Base-by-base conservation (phyloP, 2,113 vertebrate species). In the Protomyctophum bolini region DNA sequence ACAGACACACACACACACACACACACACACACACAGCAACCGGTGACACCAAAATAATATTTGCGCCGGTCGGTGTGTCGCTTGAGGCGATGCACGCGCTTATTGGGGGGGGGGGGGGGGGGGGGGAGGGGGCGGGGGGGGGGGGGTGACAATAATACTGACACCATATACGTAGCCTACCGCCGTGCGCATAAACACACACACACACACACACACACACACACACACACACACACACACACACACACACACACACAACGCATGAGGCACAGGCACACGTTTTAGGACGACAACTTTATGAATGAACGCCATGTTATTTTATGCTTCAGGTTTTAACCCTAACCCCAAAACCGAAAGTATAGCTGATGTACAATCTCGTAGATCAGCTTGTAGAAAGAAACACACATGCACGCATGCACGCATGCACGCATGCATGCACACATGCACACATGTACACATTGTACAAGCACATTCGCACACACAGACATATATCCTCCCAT, bases 61-160 rank as follows among this genome's bases (percentile, higher is more conserved):
- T 87, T 87, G 76, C 56, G 6, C 85, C 77, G 58, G 74, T 63
- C 77, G 58, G 74, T 63, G 46, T 79, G 72, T 82, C 82, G 76
- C 70, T 87, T 75, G 72, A 58, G 73, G 61, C 21, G 63, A 49
- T 62, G 54, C 7, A 51, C 48, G 66, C 56, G 6, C 75, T 77
- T 60, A 62, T 54, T n/a, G 21, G 21, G 21, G 21, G 1, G 21
- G 21, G 21, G 33, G 33, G 33, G 33, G 21, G 21, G 21, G 21
- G 1, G 21, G 21, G 21, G 33, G 33, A 2, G 21, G 21, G 21
- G 1, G 21, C n/a, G n/a, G 21, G 21, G 21, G 21, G 1, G 21
- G 21, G 21, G 33, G 33, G 33, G 33, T 41, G 33, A 41, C 1
- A 41, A 41, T 3, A 41, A 41, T 6, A 41, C 33, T 41, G 33